Percentiles rank a stretch among this genome's conserved stretches.
Conservation (phyloP, 2,888 invertebrate species). For the Andrena bicolor region DNA sequence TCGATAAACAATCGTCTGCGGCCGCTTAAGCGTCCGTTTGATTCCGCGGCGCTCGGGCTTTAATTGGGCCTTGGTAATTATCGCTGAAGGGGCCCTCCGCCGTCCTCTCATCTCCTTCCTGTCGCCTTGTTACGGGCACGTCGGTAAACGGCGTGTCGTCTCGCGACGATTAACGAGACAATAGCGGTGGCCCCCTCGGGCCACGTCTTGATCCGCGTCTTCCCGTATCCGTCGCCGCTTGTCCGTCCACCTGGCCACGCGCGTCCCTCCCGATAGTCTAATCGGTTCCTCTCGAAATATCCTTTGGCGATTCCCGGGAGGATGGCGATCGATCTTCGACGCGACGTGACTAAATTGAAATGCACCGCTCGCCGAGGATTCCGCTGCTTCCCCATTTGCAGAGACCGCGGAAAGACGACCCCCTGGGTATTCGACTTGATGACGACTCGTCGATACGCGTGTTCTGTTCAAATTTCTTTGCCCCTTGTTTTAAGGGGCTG, state of each 20-base stretch:
- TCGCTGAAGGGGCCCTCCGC: slow-evolving; percentile 49
- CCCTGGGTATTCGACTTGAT: background rate
- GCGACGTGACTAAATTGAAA: slow-evolving; percentile 46
- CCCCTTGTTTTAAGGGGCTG: too few species aligned
- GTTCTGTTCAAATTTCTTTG: too few species aligned
- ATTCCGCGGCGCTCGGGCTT: slow-evolving; percentile 54
- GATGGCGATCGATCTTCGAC: slow-evolving; percentile 39
- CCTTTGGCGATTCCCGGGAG: slow-evolving; percentile 40
- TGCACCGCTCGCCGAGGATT: slow-evolving; percentile 11
- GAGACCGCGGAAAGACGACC: background rate
- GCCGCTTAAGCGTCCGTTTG: slow-evolving; percentile 62
- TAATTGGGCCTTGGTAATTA: slow-evolving; percentile 71
- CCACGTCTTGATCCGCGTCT: slow-evolving; percentile 61
- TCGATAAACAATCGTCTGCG: slow-evolving; percentile 63
- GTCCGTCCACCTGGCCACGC: slow-evolving; percentile 21
- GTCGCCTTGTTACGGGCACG: slow-evolving; percentile 63
- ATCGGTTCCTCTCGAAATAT: slow-evolving; percentile 45
- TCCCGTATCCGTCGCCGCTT: slow-evolving; percentile 46
- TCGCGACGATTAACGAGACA: slow-evolving; percentile 70
- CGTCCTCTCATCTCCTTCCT: slow-evolving; percentile 24
- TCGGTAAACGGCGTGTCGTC: slow-evolving; percentile 67
- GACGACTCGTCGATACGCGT: too few species aligned
- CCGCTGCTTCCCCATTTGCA: background rate
- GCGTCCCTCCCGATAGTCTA: slow-evolving; percentile 29
- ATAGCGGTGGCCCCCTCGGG: slow-evolving; percentile 54